Base-by-base conservation (phyloP, 2,888 invertebrate genomes). In the Morpho achilles region DNA sequence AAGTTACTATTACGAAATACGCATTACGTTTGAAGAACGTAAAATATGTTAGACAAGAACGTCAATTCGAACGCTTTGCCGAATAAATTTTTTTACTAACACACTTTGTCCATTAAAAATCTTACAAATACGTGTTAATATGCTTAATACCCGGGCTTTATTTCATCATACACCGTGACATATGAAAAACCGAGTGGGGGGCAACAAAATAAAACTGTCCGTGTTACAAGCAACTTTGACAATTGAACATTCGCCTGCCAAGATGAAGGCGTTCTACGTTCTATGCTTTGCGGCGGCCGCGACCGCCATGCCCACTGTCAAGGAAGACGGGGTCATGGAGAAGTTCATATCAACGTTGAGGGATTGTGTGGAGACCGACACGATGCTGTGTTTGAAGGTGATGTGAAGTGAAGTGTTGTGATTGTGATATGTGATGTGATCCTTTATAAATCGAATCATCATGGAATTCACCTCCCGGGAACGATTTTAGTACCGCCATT, bases 341-440 rank as follows among this genome's bases (percentile, higher is more conserved):
- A 77, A 76, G 61, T 85, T 90, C 75, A 73, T 89, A 60, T 82
- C 85, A 6, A 75, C 82, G 7, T 70, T 96, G 62, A 92, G 93
- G 80, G 94, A 94, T 73, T 95, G 95, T 81, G 93, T 94, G 71
- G 93, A 93, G 64, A 92, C 92, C 64, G 93, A 94, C 70, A 91
- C 95, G 74, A 88, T 93, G 71, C 86, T 95, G 80, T 95, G 95
- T 76, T 82, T 95, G 66, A 95, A 95, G 93, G 95, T 95, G 92
- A 91, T 50, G 87, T 84, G 80, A 68, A 79, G 84, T 87, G 79
- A 65, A 69, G 79, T 80, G 43, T n/a, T 43, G 43, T 43, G 43
- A 43, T 43, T 43, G 43, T 43, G 85, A 47, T 22, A 67, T 75
- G 84, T 82, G 82, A 65, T 69, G 72, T 75, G 74, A 69, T 58